Evolutionary conservation across 2,113 vertebrate genomes (phyloP).

Genomic region (Hoplias malabaricus): DNA sequence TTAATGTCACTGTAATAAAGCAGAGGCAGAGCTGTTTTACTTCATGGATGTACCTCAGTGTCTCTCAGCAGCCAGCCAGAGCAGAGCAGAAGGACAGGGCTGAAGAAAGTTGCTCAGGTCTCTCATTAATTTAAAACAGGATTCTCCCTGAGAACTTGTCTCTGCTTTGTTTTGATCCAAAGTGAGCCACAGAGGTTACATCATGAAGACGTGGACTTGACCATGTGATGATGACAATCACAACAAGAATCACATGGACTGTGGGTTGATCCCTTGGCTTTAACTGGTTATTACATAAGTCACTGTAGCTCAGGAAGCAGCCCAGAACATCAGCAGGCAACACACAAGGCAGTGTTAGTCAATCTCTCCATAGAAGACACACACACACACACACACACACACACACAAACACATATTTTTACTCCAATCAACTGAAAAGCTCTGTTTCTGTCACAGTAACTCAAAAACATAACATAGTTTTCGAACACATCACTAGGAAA

Average conservation of each 20-base stretch:
- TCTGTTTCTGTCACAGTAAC: background rate
- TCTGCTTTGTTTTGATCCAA: background rate
- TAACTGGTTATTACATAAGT: constrained; percentile 3
- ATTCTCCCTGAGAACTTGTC: background rate
- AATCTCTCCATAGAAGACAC: background rate
- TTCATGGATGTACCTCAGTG: too few relatives aligned
- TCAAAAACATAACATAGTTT: background rate
- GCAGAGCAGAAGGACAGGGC: too few relatives aligned
- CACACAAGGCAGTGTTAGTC: constrained; percentile 36
- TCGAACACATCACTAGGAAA: background rate
- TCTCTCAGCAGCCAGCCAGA: too few relatives aligned
- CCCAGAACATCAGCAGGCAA: background rate
- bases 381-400: background rate
- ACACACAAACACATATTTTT: too few relatives aligned
- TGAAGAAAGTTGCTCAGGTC: too few relatives aligned
- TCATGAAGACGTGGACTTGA: background rate
- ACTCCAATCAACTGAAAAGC: background rate
- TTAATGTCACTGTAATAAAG: too few relatives aligned
- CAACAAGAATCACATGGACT: background rate
- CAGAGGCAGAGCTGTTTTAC: too few relatives aligned
- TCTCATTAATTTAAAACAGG: background rate
- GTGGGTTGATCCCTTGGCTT: background rate
- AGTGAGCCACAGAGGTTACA: background rate
- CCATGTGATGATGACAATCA: constrained; percentile 6
- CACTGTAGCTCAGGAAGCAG: background rate